Evolutionary conservation across 2,888 invertebrate species (phyloP), one percentile per base, ranked within the genome.

Genomic region (Oscheius sp.): DNA sequence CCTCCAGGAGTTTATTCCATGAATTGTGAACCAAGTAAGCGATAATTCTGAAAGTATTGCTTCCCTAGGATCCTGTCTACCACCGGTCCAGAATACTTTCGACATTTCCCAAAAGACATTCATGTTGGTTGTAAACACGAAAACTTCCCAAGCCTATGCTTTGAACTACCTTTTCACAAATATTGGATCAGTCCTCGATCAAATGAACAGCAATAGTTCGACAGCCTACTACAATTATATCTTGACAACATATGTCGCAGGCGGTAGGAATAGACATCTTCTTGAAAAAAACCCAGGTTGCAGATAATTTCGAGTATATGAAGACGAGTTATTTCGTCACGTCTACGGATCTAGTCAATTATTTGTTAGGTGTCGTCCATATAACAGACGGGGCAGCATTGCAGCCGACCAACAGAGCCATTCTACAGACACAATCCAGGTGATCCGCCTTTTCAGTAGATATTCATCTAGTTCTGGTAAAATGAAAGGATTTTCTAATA

Each of bases 1-100:
- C 77, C 79, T 9, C 76, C 79, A 0, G 79, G 79, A 55, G 35
- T 74, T 16, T 79, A 79, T 43, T 74, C 79, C 3, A 35, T 69
- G 21, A 73, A 79, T 41, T 79, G 79, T 52, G 77, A 79, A 69
- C 68, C 79, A 0, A 69, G 78, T 76, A 56, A 69, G 55, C 27
- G 21, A 16, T 7, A 21, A 3, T 18, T 13, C n/a, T 7, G n/a
- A n/a, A n/a, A n/a, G n/a, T n/a, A n/a, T n/a, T n/a, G 35, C 12
- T 45, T 46, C 16, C 25, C 43, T 29, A 66, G 66, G 52, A 66
- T 9, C 29, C 1, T 66, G 66, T 29, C 23, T 49, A 16, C 66
- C 49, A 5, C 18, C 49, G 16, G 53, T 66, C 9, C 16, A 66
- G 18, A 45, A 52, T 18, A 52, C 45, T 18, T 46, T 66, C 9